Base-by-base conservation (phyloP, 1,140 invertebrate genomes). In the Drosophila seguyi region DNA sequence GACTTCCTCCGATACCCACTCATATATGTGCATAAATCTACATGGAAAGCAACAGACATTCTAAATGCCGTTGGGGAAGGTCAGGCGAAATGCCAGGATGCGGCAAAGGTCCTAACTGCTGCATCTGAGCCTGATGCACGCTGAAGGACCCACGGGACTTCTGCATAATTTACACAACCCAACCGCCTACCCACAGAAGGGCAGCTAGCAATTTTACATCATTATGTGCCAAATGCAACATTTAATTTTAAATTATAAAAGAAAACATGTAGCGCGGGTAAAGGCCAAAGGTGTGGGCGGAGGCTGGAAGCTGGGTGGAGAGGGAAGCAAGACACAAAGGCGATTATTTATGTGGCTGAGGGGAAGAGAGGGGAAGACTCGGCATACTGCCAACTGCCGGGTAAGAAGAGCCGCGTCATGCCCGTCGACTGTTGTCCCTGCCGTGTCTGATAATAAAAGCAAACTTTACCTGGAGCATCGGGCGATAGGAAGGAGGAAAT, bases 231-330 rank as follows among this genome's bases (percentile, higher is more conserved):
- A 81, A 90, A 90, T 90, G 86, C 85, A 90, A 90, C 81, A 90
- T 90, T 90, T 90, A 90, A 90, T 90, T 81, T 81, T 68, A 88
- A 85, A 81, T 88, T 90, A 90, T 79, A 84, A 88, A 90, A 67
- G 57, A 85, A 90, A 84, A 79, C 63, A 79, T 66, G 62, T 44
- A 82, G 58, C 65, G 56, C 61, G 65, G 67, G 39, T 3, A 61
- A 52, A 20, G 27, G 34, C 10, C 25, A 8, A 38, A 22, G 22
- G 42, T 22, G 29, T 31, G 47, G 50, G 27, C 7, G 39, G 11
- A 27, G 38, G n/a, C n/a, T n/a, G n/a, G 41, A 7, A 4, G 44
- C 36, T 42, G 44, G 41, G 10, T n/a, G 61, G 41, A 18, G 39
- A 16, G 42, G 3, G 42, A 47, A 41, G 48, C 48, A 67, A 67